phyloP scores from a whole-genome alignment of 2,888 invertebrate genomes.

The Cheilosia scutellata region DNA sequence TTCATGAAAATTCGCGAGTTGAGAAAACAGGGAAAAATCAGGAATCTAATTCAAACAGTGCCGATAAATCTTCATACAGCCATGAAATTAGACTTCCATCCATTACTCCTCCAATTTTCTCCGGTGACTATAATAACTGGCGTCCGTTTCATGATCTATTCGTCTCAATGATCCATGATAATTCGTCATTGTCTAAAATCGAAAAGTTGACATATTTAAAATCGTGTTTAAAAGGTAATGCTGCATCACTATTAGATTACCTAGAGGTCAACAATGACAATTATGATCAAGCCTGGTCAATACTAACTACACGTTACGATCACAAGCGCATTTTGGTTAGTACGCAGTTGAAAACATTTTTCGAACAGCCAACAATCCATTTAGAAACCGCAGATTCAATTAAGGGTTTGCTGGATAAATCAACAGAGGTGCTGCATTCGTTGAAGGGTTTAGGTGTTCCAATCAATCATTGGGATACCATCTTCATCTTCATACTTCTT shows the following conservation, averaged over 20 bases:
- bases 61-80: background rate
- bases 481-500: constrained; percentile 8
- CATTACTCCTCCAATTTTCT: constrained; percentile 16
- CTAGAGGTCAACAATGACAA: constrained; percentile 18
- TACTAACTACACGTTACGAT: constrained; percentile 25
- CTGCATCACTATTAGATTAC: background rate
- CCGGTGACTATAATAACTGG: constrained; percentile 20
- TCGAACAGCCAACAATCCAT: constrained; percentile 12
- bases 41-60: background rate
- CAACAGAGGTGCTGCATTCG: constrained; percentile 5
- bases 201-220: constrained; percentile 14
- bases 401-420: constrained; percentile 13
- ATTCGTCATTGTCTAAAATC: background rate
- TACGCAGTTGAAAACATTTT: constrained; percentile 17
- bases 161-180: constrained; percentile 12
- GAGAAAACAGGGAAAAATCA: background rate
- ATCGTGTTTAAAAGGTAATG: constrained; percentile 11
- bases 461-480: constrained; percentile 5
- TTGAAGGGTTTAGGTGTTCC: constrained; percentile 1
- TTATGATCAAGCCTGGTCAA: constrained; percentile 29
- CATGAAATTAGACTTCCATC: constrained; percentile 10
- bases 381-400: constrained; percentile 7
- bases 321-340: constrained; percentile 32
- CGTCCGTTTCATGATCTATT: constrained; percentile 17
- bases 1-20: background rate